phyloP scores from a whole-genome alignment of 2,113 vertebrate species.

The Loxodonta africana region DNA sequence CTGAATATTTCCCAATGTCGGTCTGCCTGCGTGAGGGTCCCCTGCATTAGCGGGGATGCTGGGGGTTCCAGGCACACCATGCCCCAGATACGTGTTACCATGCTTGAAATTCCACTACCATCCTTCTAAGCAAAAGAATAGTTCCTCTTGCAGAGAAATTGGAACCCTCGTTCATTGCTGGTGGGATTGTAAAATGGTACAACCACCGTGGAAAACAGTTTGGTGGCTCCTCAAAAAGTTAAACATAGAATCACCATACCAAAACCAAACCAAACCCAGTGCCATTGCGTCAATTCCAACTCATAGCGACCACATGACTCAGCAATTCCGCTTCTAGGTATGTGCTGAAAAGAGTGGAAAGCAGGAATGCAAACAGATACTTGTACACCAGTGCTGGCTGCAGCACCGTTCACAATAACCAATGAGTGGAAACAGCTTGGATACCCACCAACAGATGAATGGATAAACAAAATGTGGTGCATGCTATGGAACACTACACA shows the following conservation, averaged over 20 bases:
- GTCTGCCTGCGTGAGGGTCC: neutral
- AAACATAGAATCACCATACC: neutral
- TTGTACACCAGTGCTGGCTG: neutral
- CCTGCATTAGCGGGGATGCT: neutral
- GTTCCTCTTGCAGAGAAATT: neutral
- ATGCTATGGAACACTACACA: neutral
- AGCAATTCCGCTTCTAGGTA: neutral
- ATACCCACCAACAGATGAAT: neutral
- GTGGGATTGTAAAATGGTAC: neutral
- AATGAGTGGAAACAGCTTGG: neutral
- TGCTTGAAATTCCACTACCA: neutral
- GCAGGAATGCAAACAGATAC: neutral
- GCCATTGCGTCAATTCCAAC: no score
- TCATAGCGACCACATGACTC: neutral
- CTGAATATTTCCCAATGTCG: neutral
- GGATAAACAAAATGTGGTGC: neutral
- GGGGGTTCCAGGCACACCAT: neutral
- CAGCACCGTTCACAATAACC: neutral
- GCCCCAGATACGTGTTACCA: neutral
- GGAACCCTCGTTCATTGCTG: neutral
- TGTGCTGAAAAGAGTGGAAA: neutral
- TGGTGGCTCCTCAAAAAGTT: neutral
- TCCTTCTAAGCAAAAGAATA: neutral
- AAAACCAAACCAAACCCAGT: no score
- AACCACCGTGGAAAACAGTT: neutral